These are phyloP conservation scores for Polypedilum pembai DNA, from an alignment of 1,140 invertebrate genomes.

Conservation along the genomic window DNA sequence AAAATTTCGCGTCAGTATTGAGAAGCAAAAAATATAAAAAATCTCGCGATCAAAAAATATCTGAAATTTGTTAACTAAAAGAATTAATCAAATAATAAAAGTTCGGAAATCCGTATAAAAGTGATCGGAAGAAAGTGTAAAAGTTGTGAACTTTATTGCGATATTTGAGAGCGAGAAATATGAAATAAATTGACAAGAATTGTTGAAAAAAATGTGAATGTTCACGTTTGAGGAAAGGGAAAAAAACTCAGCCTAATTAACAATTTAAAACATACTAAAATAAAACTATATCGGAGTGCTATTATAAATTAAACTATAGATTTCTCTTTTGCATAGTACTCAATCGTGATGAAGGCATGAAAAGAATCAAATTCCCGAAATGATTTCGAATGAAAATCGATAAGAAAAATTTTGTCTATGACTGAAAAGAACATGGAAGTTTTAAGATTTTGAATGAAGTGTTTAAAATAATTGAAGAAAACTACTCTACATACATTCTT, in stretches of 20 bases:
- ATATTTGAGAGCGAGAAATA: no score
- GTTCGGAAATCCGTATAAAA: no score
- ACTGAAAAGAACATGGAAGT: not conserved
- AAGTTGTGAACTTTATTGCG: no score
- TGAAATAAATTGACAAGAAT: not conserved
- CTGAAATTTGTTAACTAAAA: no score
- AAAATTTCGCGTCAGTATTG: no score
- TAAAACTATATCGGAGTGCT: not conserved
- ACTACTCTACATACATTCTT: not conserved
- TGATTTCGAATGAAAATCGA: constrained; percentile 5
- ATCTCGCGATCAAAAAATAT: no score
- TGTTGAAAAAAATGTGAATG: not conserved
- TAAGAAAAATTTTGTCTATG: constrained; percentile 16
- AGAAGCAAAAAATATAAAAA: no score
- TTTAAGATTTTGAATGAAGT: not conserved
- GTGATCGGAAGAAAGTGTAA: no score
- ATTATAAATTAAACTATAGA: not conserved
- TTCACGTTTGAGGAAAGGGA: constrained; percentile 11
- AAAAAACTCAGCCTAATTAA: constrained; percentile 18
- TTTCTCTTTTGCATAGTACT: not conserved
- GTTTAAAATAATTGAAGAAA: constrained; percentile 13
- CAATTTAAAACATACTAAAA: not conserved
- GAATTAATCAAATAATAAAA: no score
- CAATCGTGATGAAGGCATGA: not conserved
- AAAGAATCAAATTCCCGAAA: not conserved